Conservation (phyloP, 1,140 invertebrate species). For the Meloidogyne chitwoodi region DNA sequence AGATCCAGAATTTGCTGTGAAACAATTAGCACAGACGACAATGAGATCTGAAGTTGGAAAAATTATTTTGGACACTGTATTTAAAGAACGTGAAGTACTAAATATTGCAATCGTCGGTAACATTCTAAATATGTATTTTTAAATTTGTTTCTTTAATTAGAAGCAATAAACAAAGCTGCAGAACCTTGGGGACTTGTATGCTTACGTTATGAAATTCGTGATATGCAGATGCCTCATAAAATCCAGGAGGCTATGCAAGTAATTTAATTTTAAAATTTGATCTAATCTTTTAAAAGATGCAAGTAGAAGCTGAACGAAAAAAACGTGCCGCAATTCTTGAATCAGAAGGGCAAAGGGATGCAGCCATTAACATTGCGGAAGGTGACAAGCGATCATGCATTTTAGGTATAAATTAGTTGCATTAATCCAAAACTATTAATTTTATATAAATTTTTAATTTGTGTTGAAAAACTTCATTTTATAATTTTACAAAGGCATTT, state of each 20-base stretch:
- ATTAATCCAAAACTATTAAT: too few relatives aligned
- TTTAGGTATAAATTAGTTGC: constrained; percentile 72
- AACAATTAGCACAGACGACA: constrained; percentile 95
- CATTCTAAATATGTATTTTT: constrained; percentile 9
- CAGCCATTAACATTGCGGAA: constrained; percentile 94
- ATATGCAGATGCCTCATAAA: constrained; percentile 82
- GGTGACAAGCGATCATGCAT: constrained; percentile 85
- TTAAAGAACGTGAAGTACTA: constrained; percentile 87
- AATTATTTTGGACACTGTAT: constrained; percentile 94
- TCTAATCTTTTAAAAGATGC: constrained; percentile 74
- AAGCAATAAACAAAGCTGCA: constrained; percentile 93
- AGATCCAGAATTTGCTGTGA: constrained; percentile 98
- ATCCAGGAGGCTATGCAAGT: constrained; percentile 96
- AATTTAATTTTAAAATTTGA: neutral
- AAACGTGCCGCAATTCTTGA: constrained; percentile 93
- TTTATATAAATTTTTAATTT: too few relatives aligned
- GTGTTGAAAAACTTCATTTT: too few relatives aligned
- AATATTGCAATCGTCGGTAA: constrained; percentile 84
- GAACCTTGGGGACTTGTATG: constrained; percentile 96
- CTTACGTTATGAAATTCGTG: constrained; percentile 93
- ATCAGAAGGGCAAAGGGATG: constrained; percentile 79
- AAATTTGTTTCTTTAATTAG: constrained; percentile 59
- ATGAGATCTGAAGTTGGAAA: constrained; percentile 97
- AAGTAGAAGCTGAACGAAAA: constrained; percentile 92
- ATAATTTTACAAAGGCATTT: too few relatives aligned